Percentiles rank a stretch among this genome's conserved stretches.
These are phyloP conservation scores for Apomyelois bistriatella DNA, from an alignment of 2,888 invertebrate genomes.

Conservation along the genomic window DNA sequence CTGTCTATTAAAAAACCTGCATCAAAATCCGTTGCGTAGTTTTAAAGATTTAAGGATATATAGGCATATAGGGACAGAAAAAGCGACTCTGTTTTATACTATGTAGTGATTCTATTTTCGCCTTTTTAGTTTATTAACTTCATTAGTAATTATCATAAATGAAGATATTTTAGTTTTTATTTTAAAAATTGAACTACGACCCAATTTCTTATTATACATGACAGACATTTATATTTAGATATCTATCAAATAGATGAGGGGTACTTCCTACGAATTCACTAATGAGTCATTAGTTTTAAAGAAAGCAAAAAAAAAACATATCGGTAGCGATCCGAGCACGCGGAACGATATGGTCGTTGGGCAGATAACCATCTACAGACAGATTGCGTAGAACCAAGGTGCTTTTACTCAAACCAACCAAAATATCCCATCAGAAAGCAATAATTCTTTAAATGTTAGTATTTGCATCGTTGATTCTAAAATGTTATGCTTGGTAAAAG, in stretches of 20 bases:
- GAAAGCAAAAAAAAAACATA: constrained; percentile 42
- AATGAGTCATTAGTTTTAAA: constrained; percentile 31
- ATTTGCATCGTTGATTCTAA: neutral
- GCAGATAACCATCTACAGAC: constrained; percentile 42
- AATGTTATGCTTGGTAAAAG: too few species aligned
- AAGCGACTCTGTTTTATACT: too few species aligned
- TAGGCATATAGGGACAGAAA: too few species aligned
- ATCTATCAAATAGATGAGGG: constrained; percentile 7
- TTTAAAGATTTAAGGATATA: too few species aligned
- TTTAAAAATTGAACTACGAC: neutral
- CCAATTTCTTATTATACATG: neutral
- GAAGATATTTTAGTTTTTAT: too few species aligned
- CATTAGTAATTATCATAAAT: too few species aligned
- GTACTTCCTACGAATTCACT: constrained; percentile 20
- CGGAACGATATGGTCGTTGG: constrained; percentile 45
- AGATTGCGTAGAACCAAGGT: constrained; percentile 13
- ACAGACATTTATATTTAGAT: neutral
- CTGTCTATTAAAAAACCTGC: too few species aligned
- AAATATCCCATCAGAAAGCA: neutral
- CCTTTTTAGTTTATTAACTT: too few species aligned
- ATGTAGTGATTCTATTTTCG: too few species aligned
- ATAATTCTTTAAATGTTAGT: neutral
- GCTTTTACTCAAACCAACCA: constrained; percentile 2
- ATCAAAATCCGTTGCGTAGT: too few species aligned
- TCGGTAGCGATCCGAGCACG: constrained; percentile 41